Percentiles rank a stretch among this genome's conserved stretches.
Evolutionary conservation across 2,888 invertebrate species (phyloP).

Genomic region (Orthosia gothica): DNA sequence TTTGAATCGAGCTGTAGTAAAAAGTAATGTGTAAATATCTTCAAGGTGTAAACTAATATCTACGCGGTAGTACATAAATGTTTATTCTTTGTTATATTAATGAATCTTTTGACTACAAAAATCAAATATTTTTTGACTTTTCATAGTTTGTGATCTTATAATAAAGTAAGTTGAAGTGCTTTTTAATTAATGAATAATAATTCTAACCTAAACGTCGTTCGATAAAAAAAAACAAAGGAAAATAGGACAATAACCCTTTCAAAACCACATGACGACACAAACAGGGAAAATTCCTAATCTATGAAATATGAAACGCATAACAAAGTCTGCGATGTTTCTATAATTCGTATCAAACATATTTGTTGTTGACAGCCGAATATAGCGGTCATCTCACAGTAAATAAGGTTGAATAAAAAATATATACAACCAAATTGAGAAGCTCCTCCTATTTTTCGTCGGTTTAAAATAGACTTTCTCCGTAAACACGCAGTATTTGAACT

Average conservation of each 20-base stretch:
- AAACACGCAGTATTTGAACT: constrained; percentile 9
- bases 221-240: constrained; percentile 21
- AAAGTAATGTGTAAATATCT: neutral
- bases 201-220: neutral
- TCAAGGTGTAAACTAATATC: neutral
- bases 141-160: neutral
- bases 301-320: constrained; percentile 36
- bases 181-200: neutral
- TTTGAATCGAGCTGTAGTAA: too few relatives aligned
- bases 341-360: constrained; percentile 8
- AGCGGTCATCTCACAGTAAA: constrained; percentile 19
- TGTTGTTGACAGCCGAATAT: constrained; percentile 12
- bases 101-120: neutral
- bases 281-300: constrained; percentile 30
- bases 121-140: neutral
- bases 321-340: constrained; percentile 5
- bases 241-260: constrained; percentile 19
- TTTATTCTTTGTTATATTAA: neutral
- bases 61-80: too few relatives aligned
- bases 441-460: too few relatives aligned
- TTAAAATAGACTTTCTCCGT: neutral
- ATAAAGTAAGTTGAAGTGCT: constrained; percentile 3
- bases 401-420: neutral
- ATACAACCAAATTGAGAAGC: too few relatives aligned
- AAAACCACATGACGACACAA: constrained; percentile 19